A percentile compares a stretch with the other conserved stretches of the same genome.
Conservation (phyloP, 1,140 invertebrate genomes). For the Chelonus insularis region DNA sequence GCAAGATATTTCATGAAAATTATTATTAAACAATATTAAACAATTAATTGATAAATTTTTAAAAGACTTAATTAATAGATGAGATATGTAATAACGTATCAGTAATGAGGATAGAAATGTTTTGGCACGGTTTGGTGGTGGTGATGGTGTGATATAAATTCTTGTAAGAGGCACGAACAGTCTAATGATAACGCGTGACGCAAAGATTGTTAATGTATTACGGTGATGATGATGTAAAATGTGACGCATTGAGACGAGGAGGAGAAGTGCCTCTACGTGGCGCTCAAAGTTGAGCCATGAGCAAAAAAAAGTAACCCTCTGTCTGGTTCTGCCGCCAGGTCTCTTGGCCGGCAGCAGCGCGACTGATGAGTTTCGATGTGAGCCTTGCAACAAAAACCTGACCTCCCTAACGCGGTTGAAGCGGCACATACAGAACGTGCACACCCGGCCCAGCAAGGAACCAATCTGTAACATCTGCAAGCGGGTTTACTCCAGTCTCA, state of each 20-base stretch:
- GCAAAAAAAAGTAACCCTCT: conserved; percentile 54
- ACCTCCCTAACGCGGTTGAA: conserved; percentile 81
- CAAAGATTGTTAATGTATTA: conserved; percentile 4
- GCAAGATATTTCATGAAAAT: too few relatives aligned
- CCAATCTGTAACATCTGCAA: conserved; percentile 87
- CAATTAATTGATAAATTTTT: background rate
- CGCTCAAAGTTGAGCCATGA: conserved; percentile 18
- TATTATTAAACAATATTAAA: too few relatives aligned
- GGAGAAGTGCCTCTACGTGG: conserved; percentile 25
- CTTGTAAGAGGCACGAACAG: conserved; percentile 8
- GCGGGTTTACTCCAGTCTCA: conserved; percentile 83
- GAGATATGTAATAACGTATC: background rate
- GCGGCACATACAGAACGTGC: conserved; percentile 85
- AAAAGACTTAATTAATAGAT: too few relatives aligned
- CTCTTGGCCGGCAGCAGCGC: conserved; percentile 60
- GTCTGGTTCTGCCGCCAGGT: conserved; percentile 61
- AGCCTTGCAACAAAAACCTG: conserved; percentile 85
- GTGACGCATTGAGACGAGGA: conserved; percentile 30
- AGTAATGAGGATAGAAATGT: conserved; percentile 27
- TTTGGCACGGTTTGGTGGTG: conserved; percentile 56
- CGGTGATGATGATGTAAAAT: conserved; percentile 30
- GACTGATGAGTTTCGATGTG: conserved; percentile 81
- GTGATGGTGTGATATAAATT: conserved; percentile 49
- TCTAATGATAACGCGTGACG: conserved; percentile 20
- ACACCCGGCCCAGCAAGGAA: conserved; percentile 81